A percentile compares a stretch with the other conserved stretches of the same genome.
These are phyloP conservation scores for Tetrapedia diversipes DNA, from an alignment of 2,888 invertebrate species.

Conservation along the genomic window DNA sequence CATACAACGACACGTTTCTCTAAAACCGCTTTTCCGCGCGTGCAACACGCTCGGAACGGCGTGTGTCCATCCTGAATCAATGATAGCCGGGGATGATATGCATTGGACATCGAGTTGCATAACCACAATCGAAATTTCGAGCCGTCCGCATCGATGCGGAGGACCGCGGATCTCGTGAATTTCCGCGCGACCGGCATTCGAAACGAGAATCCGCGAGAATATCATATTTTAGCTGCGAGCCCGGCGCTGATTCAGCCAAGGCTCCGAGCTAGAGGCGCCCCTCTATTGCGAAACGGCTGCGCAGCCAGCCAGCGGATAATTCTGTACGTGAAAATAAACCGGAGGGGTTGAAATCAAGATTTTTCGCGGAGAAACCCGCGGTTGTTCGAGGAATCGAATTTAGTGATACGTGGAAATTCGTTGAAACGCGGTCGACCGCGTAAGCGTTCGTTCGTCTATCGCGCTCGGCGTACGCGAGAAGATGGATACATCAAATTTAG, in stretches of 20 bases:
- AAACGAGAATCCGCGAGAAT: slow-evolving; percentile 61
- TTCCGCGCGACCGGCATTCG: slow-evolving; percentile 62
- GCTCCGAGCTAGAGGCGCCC: slow-evolving; percentile 7
- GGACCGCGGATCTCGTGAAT: slow-evolving; percentile 66
- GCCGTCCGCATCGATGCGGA: slow-evolving; percentile 65
- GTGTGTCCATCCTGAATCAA: slow-evolving; percentile 52
- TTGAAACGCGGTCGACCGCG: too few species aligned
- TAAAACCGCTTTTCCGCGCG: slow-evolving; percentile 17
- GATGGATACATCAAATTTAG: too few species aligned
- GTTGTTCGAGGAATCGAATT: too few species aligned
- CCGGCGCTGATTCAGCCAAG: slow-evolving; percentile 40
- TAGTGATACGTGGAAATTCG: too few species aligned
- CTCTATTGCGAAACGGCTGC: too few species aligned
- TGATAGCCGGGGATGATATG: slow-evolving; percentile 59
- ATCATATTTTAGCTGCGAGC: slow-evolving; percentile 46
- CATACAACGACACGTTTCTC: neutral
- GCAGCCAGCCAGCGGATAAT: too few species aligned
- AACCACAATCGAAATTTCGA: slow-evolving; percentile 70
- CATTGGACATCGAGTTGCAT: slow-evolving; percentile 62
- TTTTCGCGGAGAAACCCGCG: too few species aligned
- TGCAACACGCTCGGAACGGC: slow-evolving; percentile 32
- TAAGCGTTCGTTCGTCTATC: too few species aligned
- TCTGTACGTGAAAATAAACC: too few species aligned
- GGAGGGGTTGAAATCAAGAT: too few species aligned
- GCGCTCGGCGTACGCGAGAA: too few species aligned